phyloP scores from a whole-genome alignment of 2,888 invertebrate species.

The Ethmia dodecea region DNA sequence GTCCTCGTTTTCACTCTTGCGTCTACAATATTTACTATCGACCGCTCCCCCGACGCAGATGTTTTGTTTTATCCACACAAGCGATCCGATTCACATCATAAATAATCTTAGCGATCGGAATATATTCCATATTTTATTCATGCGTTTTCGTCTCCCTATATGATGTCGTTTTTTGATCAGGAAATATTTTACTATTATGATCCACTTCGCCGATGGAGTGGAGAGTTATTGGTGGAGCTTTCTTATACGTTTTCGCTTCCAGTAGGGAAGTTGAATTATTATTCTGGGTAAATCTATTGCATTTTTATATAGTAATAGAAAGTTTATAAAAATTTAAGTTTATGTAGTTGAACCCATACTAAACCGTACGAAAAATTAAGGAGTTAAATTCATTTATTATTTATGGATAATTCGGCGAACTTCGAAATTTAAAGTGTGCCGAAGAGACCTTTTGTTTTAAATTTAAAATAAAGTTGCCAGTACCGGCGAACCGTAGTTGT shows the following conservation, averaged over 20 bases:
- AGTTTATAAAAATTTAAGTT: too few relatives aligned
- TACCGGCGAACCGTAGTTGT: too few relatives aligned
- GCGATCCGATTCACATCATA: conserved; percentile 28
- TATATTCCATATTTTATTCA: conserved; percentile 31
- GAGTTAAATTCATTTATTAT: too few relatives aligned
- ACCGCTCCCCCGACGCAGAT: conserved; percentile 28
- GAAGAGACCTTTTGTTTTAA: too few relatives aligned
- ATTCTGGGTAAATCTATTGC: too few relatives aligned
- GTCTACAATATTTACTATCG: conserved; percentile 35
- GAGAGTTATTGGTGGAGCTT: conserved; percentile 7
- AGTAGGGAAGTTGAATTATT: too few relatives aligned
- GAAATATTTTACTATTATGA: conserved; percentile 20
- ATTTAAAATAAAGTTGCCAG: too few relatives aligned
- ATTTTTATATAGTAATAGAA: too few relatives aligned
- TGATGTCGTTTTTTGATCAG: conserved; percentile 20
- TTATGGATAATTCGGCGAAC: too few relatives aligned
- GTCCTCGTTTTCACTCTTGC: conserved; percentile 30
- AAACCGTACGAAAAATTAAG: too few relatives aligned
- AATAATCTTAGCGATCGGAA: conserved; percentile 28
- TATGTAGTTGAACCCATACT: too few relatives aligned
- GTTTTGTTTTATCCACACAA: conserved; percentile 32
- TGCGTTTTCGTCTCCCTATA: conserved; percentile 19
- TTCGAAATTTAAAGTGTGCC: too few relatives aligned
- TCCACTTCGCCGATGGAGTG: conserved; percentile 6
- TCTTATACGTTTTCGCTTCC: conserved; percentile 6